Base-by-base conservation (phyloP, 2,797 vertebrate species). In the Cyprinella venusta region DNA sequence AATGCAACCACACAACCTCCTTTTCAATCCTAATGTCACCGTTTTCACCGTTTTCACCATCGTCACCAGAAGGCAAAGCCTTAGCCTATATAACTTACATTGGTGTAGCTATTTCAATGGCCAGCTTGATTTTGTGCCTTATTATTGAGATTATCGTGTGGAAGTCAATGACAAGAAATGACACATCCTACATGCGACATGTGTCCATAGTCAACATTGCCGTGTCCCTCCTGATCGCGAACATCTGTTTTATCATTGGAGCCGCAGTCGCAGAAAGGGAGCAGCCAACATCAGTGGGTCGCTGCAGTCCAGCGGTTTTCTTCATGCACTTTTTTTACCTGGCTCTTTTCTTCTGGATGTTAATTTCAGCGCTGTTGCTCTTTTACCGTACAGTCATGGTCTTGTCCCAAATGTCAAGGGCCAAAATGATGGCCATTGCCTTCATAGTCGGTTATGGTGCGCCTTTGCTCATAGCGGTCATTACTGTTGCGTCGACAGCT, bases 301-400 rank as follows among this genome's bases (percentile, higher is more conserved):
- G 94, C 72, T 99, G 97, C 67, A 91, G 90, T 52, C 82, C 95
- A 0, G 92, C 93, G 61, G 96, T 97, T 0, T 99, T 98, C 90
- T 98, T 98, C 59, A 93, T 94, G 67, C 97, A 98, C 82, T 93
- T 97, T 63, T 98, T 98, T 91, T 99, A 98, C 87, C 93, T 99
- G 2, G 95, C 96, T 0, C 90, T 96, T 86, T 98, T 98, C 86
- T 99, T 98, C 91, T 99, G 97, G 97, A 98, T 98, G 97, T 88
- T 99, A 10, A 92, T 95, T 0, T 95, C 96, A 65, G 97, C 94
- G 8, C 91, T 98, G 70, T 93, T 98, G 88, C 92, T 99, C 63
- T 92, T 98, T 67, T 97, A 98, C 85, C 94, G 94, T 16, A 91
- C 95, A 36, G 85, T 98, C 85, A 95, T 96, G 90, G 95, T 97